Conservation (phyloP, 2,113 vertebrate species). For the Zapus hudsonius region DNA sequence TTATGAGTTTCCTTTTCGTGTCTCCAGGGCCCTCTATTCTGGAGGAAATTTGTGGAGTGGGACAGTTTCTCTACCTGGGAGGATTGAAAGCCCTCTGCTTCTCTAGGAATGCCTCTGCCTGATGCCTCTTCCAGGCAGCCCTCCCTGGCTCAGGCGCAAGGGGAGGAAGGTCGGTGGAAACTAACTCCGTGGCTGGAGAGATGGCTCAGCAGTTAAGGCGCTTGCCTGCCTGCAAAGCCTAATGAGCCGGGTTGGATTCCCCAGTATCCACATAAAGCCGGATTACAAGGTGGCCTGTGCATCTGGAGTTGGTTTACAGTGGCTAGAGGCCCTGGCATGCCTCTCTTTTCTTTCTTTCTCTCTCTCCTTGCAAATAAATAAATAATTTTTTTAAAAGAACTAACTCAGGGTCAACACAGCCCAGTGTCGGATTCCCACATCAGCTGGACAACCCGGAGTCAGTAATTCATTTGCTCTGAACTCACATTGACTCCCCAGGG, state of each 20-base stretch:
- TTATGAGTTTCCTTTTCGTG: conserved; percentile 88
- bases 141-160: background rate
- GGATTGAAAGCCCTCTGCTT: background rate
- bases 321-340: too few relatives aligned
- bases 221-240: too few relatives aligned
- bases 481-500: background rate
- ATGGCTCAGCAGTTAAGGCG: too few relatives aligned
- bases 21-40: conserved; percentile 83
- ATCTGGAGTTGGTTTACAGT: too few relatives aligned
- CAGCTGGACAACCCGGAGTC: background rate
- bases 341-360: too few relatives aligned
- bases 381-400: background rate
- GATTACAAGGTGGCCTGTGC: too few relatives aligned
- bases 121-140: background rate
- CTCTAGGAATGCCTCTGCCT: background rate
- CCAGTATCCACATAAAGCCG: too few relatives aligned
- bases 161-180: background rate
- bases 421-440: background rate
- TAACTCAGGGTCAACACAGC: background rate
- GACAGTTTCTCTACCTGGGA: conserved; percentile 35
- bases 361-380: too few relatives aligned
- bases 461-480: background rate
- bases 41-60: conserved; percentile 81
- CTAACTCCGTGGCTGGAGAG: too few relatives aligned
- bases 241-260: too few relatives aligned